Percentiles rank a stretch among this genome's conserved stretches.
These are phyloP conservation scores for Listronotus oregonensis DNA, from an alignment of 1,140 invertebrate species.

Conservation along the genomic window DNA sequence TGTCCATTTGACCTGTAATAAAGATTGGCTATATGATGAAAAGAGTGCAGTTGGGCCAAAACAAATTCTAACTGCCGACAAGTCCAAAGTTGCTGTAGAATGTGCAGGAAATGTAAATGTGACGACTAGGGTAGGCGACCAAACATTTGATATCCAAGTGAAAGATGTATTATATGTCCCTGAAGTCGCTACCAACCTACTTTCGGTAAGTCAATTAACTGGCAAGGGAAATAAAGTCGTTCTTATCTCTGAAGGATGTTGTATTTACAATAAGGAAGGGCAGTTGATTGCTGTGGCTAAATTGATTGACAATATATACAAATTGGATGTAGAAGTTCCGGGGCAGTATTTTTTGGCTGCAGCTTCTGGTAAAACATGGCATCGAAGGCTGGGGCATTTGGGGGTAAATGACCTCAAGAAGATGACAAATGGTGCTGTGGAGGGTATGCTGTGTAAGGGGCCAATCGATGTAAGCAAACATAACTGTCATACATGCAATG, in stretches of 20 bases:
- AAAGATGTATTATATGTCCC: conserved; percentile 44
- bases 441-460: conserved; percentile 34
- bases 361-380: conserved; percentile 38
- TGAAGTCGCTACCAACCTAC: conserved; percentile 38
- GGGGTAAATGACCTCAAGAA: conserved; percentile 35
- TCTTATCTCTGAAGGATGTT: conserved; percentile 38
- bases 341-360: conserved; percentile 35
- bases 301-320: conserved; percentile 44
- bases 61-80: conserved; percentile 36
- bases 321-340: conserved; percentile 35
- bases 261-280: conserved; percentile 36
- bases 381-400: conserved; percentile 46
- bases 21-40: no score
- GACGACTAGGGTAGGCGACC: conserved; percentile 2
- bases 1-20: no score
- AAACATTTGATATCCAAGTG: conserved; percentile 13
- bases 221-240: conserved; percentile 33
- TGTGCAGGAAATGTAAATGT: conserved; percentile 15
- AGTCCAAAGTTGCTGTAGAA: conserved; percentile 8
- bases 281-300: conserved; percentile 35
- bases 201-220: conserved; percentile 35
- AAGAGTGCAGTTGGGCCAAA: no score
- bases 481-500: conserved; percentile 47
- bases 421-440: conserved; percentile 36
- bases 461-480: conserved; percentile 14